phyloP scores from a whole-genome alignment of 1,140 invertebrate species.

The Onthophagus taurus region DNA sequence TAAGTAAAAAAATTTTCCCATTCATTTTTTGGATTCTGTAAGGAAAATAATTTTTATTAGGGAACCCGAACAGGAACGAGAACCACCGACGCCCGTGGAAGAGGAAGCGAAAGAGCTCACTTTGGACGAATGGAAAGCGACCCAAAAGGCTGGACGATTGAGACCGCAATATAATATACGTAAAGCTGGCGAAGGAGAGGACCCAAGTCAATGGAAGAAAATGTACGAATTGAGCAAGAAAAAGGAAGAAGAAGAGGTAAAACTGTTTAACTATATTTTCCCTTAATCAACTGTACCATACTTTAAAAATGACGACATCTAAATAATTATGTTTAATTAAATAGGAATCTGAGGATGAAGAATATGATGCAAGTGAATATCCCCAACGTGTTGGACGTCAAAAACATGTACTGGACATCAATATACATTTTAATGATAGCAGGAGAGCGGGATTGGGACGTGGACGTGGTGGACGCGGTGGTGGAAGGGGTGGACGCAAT shows the following conservation, averaged over 20 bases:
- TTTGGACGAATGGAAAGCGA: slow-evolving; percentile 81
- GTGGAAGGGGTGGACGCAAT: slow-evolving; percentile 20
- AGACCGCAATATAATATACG: slow-evolving; percentile 82
- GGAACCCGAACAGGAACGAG: slow-evolving; percentile 39
- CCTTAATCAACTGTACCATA: slow-evolving; percentile 5
- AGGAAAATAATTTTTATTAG: slow-evolving; percentile 13
- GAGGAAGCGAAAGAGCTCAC: slow-evolving; percentile 74
- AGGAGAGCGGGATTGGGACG: slow-evolving; percentile 59
- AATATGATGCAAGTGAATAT: slow-evolving; percentile 72
- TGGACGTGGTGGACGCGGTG: slow-evolving; percentile 43
- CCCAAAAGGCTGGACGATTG: slow-evolving; percentile 56
- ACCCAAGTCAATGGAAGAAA: slow-evolving; percentile 85
- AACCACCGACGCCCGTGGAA: slow-evolving; percentile 48
- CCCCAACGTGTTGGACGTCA: slow-evolving; percentile 79
- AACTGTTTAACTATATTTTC: slow-evolving; percentile 42
- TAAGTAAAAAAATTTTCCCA: slow-evolving; percentile 25
- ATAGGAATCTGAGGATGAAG: slow-evolving; percentile 45
- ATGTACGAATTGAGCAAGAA: slow-evolving; percentile 78
- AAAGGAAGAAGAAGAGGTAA: slow-evolving; percentile 59
- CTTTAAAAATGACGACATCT: too few species aligned
- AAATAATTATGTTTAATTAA: too few species aligned
- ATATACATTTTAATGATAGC: slow-evolving; percentile 80
- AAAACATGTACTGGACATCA: slow-evolving; percentile 79
- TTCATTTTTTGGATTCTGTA: background rate
- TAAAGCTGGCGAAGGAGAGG: slow-evolving; percentile 87